phyloP scores from a whole-genome alignment of 2,888 invertebrate genomes.

The Heterodera filipjevi region DNA sequence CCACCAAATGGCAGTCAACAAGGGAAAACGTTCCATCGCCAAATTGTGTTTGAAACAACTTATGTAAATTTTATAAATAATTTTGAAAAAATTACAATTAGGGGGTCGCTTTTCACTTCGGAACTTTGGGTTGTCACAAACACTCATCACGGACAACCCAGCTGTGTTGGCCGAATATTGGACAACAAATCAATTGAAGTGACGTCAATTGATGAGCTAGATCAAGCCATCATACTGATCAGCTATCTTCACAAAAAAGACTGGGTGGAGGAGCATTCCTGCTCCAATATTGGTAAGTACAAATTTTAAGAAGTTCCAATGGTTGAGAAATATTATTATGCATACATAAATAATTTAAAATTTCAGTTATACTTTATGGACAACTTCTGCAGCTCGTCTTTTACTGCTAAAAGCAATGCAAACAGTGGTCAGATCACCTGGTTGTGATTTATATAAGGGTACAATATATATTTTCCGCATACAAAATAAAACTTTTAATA shows the following conservation, averaged over 20 bases:
- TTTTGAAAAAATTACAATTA: background rate
- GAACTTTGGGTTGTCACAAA: conserved; percentile 9
- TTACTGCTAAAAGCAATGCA: conserved; percentile 10
- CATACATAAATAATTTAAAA: background rate
- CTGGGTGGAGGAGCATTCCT: background rate
- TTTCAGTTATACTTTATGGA: conserved; percentile 13
- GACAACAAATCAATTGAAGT: conserved; percentile 26
- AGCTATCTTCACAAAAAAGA: conserved; percentile 6
- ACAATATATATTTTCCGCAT: background rate
- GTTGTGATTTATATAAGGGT: conserved; percentile 22
- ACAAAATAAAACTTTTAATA: too few species aligned
- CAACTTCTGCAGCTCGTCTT: conserved; percentile 16
- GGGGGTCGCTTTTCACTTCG: conserved; percentile 28
- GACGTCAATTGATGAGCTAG: background rate
- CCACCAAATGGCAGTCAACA: background rate
- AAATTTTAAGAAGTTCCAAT: too few species aligned
- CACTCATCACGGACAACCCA: conserved; percentile 4
- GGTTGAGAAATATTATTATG: background rate
- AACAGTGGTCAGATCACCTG: conserved; percentile 5
- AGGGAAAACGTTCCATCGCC: background rate
- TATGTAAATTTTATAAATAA: conserved; percentile 1
- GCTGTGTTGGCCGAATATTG: background rate
- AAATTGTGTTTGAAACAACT: conserved; percentile 18
- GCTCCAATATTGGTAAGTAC: conserved; percentile 16
- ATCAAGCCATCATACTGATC: conserved; percentile 1